phyloP scores from a whole-genome alignment of 2,797 vertebrate genomes.

The Acanthurus tractus region DNA sequence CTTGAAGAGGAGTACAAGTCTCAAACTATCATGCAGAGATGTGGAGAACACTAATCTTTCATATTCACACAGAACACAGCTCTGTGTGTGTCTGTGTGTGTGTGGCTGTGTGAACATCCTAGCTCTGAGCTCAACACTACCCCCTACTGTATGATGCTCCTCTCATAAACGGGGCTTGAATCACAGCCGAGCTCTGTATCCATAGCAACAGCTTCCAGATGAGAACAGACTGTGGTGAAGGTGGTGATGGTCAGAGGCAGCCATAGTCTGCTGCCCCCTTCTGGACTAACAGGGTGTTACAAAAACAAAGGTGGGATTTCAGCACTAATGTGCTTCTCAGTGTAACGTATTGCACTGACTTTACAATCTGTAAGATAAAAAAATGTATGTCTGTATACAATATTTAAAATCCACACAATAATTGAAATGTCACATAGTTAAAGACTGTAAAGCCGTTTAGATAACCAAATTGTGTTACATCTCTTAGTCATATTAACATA shows the following conservation, averaged over 20 bases:
- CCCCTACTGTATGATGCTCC: constrained; percentile 64
- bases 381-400: neutral
- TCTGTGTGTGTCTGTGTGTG: constrained; percentile 30
- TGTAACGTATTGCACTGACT: neutral
- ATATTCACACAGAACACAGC: constrained; percentile 30
- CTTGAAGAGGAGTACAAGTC: constrained; percentile 7
- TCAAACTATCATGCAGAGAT: constrained; percentile 14
- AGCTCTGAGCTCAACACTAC: constrained; percentile 80
- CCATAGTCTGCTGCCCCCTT: constrained; percentile 79
- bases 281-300: constrained; percentile 71
- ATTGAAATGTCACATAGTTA: neutral
- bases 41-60: constrained; percentile 9
- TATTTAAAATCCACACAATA: neutral
- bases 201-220: constrained; percentile 84
- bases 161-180: constrained; percentile 68
- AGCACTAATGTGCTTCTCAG: neutral
- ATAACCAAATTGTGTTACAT: no score
- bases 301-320: constrained; percentile 65
- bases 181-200: constrained; percentile 78
- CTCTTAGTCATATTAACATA: neutral
- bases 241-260: constrained; percentile 38
- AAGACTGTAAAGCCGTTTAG: neutral
- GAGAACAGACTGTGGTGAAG: constrained; percentile 52
- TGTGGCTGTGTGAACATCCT: constrained; percentile 17
- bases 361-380: neutral